Conservation (phyloP, 2,888 invertebrate genomes). For the Diarsia brunnea region DNA sequence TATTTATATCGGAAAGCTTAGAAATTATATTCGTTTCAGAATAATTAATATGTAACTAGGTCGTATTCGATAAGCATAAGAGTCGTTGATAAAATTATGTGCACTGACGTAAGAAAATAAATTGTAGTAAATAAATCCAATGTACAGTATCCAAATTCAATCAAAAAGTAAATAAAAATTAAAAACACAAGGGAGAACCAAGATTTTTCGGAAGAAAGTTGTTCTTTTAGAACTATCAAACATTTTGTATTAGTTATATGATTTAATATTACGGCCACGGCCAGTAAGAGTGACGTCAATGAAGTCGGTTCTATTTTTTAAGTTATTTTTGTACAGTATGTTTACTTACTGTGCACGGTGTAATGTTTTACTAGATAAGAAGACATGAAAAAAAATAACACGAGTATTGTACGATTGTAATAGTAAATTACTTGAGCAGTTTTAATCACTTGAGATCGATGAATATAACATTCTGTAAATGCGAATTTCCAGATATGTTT, state of each 20-base stretch:
- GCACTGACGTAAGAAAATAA: conserved; percentile 53
- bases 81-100: conserved; percentile 51
- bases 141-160: conserved; percentile 29
- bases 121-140: conserved; percentile 39
- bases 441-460: conserved; percentile 81
- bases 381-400: conserved; percentile 60
- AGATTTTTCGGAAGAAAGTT: conserved; percentile 23
- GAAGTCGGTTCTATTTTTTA: conserved; percentile 67
- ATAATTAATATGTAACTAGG: conserved; percentile 59
- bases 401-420: conserved; percentile 70
- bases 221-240: conserved; percentile 31
- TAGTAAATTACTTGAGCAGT: conserved; percentile 74
- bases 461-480: conserved; percentile 81
- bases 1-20: conserved; percentile 45
- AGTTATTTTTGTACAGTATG: conserved; percentile 67
- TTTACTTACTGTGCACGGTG: conserved; percentile 66
- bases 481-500: conserved; percentile 82
- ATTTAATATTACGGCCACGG: conserved; percentile 52
- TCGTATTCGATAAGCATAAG: conserved; percentile 58
- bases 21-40: conserved; percentile 57
- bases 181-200: conserved; percentile 29
- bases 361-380: conserved; percentile 71
- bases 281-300: conserved; percentile 47
- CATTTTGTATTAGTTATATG: conserved; percentile 50
- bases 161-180: conserved; percentile 27